Base-by-base conservation (phyloP, 2,888 invertebrate species). In the Conops quadrifasciatus region DNA sequence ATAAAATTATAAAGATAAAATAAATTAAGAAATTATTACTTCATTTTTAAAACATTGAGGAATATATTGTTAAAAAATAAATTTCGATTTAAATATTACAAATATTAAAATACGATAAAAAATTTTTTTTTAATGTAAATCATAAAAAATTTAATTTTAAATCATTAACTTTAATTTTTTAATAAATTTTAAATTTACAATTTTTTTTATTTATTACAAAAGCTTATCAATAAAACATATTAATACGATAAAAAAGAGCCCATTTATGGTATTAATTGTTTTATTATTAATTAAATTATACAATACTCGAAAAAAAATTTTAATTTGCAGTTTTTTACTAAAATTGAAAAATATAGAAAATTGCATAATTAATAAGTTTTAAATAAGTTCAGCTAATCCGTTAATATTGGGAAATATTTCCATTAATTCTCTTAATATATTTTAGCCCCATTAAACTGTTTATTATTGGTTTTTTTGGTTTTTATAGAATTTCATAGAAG, bases 171-270 rank as follows among this genome's bases (percentile, higher is more conserved):
- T n/a, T n/a, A n/a, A 36, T 36, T 36, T 4, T 36, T 7, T 36
- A 36, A 36, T 7, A 36, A 36, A 4, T 7, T 36, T 36, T 4
- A 36, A 36, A 36, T 36, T 7, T 9, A 9, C 36, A 36, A 9
- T n/a, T n/a, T n/a, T n/a, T n/a, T n/a, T n/a, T n/a, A n/a, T n/a
- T n/a, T n/a, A n/a, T n/a, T 36, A 36, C 4, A 36, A 5, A 56
- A 21, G 5, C n/a, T 2, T 3, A 28, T 26, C 26, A 15, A 24
- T 24, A 64, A 67, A 11, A 26, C 64, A 30, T 43, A 30, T 75
- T 77, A 80, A 80, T 77, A 76, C 82, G 84, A 82, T 83, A 81
- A 83, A 83, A 80, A 72, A 76, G 84, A 85, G 84, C 84, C 84
- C 84, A 80, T 83, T 85, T 82, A 81, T 83, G 83, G 83, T 78